Conservation (phyloP, 92 coral and sea anemone species). For the Palythoa caribaeorum region DNA sequence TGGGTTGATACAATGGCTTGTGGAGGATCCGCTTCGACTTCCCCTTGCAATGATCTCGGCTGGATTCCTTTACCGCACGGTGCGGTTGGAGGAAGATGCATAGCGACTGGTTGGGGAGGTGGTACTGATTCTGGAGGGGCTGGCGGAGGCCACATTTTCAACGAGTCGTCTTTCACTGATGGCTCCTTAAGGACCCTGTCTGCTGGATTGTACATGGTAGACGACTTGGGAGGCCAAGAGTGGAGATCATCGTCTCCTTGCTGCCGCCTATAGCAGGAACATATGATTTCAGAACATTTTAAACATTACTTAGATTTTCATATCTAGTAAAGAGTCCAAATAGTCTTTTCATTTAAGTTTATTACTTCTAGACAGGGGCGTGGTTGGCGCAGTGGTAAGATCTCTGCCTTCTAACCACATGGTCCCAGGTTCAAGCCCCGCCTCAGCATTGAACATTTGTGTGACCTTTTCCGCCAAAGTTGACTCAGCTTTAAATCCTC, state of each 20-base stretch:
- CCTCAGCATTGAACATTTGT: too few relatives aligned
- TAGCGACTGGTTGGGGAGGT: not conserved
- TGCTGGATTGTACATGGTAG: conserved; percentile 58
- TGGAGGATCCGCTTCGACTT: not conserved
- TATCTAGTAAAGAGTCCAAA: not conserved
- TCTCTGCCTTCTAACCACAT: too few relatives aligned
- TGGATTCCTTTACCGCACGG: not conserved
- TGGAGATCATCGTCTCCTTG: conserved; percentile 76
- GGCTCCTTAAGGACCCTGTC: conserved; percentile 29
- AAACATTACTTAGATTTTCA: not conserved
- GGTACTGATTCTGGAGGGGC: conserved; percentile 81
- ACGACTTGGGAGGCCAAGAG: conserved; percentile 93
- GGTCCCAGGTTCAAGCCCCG: too few relatives aligned
- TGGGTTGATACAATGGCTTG: not conserved
- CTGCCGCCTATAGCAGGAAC: not conserved
- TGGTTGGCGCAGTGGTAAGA: too few relatives aligned
- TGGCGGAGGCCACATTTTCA: conserved; percentile 91
- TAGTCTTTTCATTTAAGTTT: too few relatives aligned
- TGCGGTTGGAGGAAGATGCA: not conserved
- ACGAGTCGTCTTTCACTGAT: conserved; percentile 40
- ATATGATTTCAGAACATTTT: not conserved
- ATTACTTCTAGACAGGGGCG: too few relatives aligned
- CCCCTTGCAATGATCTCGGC: conserved; percentile 5
- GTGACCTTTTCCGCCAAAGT: too few relatives aligned
- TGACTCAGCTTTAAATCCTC: too few relatives aligned